A percentile compares a stretch with the other conserved stretches of the same genome.
These are phyloP conservation scores for Mastomys coucha DNA, from an alignment of 2,113 vertebrate species.

Conservation along the genomic window DNA sequence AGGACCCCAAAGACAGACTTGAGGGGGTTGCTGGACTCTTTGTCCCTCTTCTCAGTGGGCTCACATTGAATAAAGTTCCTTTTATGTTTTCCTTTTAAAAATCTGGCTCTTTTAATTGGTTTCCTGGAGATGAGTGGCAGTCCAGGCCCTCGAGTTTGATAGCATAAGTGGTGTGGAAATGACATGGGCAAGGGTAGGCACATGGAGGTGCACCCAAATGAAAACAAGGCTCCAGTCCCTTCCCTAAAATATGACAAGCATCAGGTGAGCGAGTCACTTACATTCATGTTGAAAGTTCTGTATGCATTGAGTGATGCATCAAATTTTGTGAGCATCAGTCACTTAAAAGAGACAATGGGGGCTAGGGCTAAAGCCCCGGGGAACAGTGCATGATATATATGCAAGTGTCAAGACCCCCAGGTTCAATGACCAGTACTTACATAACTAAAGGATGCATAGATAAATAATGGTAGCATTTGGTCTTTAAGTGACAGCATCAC, in stretches of 20 bases:
- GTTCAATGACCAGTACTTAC: no score
- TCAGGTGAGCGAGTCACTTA: background rate
- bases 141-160: background rate
- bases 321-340: constrained; percentile 17
- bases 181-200: rapidly evolving
- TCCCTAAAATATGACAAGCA: background rate
- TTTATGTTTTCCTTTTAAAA: background rate
- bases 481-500: background rate
- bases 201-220: background rate
- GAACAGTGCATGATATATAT: rapidly evolving
- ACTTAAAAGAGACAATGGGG: background rate
- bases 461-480: background rate
- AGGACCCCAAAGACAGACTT: background rate
- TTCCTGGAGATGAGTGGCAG: background rate
- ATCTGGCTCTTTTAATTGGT: background rate
- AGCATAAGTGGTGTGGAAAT: background rate
- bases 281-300: constrained; percentile 6
- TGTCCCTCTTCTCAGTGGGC: background rate
- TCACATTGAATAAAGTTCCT: background rate
- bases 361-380: background rate
- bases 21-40: background rate
- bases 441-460: background rate
- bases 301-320: background rate
- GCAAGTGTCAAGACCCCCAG: background rate
- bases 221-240: background rate